Evolutionary conservation across 2,888 invertebrate genomes (phyloP), one percentile per base, ranked within the genome.

Genomic region (Chesias legatella): DNA sequence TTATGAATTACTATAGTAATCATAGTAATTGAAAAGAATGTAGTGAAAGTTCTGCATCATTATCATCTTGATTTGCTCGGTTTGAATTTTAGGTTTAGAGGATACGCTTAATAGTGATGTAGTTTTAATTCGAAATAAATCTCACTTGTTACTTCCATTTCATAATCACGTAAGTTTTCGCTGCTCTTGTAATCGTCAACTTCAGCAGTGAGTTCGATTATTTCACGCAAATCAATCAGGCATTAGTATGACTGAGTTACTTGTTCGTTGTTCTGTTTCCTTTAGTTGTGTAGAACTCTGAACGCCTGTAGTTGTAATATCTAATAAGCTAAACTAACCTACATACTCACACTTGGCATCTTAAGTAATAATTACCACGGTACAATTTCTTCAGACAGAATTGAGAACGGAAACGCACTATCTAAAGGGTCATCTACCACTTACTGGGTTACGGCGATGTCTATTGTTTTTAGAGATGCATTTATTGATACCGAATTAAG

Each of bases 401-500:
- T 63, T 57, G 57, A 49, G 72, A 68, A 53, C 68, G 67, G 67
- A 66, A 61, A 48, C 43, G 17, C 33, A 28, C 46, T 63, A 73
- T 73, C 73, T 57, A 30, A 58, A 64, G 66, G 73, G 68, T 65
- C 70, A 72, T 73, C 73, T 60, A 33, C 48, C 56, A 61, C 58
- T 67, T 56, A 73, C 60, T 64, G 52, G 61, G 62, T 60, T 64
- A 66, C 63, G 59, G 56, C 54, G 54, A 46, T 43, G 38, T 28
- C 60, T 55, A 65, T 69, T 70, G 70, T 69, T 48, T 47, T 49
- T 31, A 46, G 40, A 45, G 53, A 54, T 54, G 52, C 37, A 54
- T 52, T 50, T 49, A 58, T 42, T 45, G 58, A 60, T 59, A 52
- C 32, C 31, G 45, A 8, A 26, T 25, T 28, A 33, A 26, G 25